Evolutionary conservation across 2,797 vertebrate species (phyloP).

Genomic region (Typhlichthys eigenmanni): DNA sequence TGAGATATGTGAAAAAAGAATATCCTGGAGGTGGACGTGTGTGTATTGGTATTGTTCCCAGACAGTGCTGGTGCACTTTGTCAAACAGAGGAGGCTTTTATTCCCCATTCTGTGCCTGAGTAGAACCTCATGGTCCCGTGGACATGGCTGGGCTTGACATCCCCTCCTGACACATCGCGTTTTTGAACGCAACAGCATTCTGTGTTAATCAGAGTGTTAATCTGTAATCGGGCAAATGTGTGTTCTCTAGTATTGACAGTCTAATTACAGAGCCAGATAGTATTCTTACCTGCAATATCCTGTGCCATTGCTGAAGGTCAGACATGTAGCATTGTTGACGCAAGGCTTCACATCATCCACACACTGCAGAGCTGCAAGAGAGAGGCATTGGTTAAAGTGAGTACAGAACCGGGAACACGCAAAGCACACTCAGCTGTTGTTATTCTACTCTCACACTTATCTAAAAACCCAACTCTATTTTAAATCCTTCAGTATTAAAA

Average conservation of each 20-base stretch:
- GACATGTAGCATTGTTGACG: conserved; percentile 88
- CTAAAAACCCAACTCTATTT: background rate
- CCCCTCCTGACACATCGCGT: conserved; percentile 29
- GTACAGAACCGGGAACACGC: background rate
- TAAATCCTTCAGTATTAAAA: too few species aligned
- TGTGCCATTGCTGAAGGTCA: conserved; percentile 85
- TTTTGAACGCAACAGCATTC: conserved; percentile 45
- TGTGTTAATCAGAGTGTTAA: background rate
- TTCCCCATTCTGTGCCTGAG: conserved; percentile 51
- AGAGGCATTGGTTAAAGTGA: conserved; percentile 40
- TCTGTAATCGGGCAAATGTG: background rate
- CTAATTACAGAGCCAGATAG: background rate
- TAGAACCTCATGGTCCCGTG: conserved; percentile 54
- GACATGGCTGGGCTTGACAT: conserved; percentile 19
- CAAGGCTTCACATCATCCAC: conserved; percentile 85
- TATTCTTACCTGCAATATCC: conserved; percentile 91
- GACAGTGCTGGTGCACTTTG: conserved; percentile 46
- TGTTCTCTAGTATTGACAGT: background rate
- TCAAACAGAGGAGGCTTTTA: conserved; percentile 62
- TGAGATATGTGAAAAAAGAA: conserved; percentile 43
- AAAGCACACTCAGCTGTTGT: background rate
- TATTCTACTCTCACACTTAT: background rate
- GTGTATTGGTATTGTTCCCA: conserved; percentile 69
- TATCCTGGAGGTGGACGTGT: conserved; percentile 59
- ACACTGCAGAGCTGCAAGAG: conserved; percentile 89